A percentile compares a stretch with the other conserved stretches of the same genome.
These are phyloP conservation scores for Mythimna vitellina DNA, from an alignment of 2,888 invertebrate species.

Conservation along the genomic window DNA sequence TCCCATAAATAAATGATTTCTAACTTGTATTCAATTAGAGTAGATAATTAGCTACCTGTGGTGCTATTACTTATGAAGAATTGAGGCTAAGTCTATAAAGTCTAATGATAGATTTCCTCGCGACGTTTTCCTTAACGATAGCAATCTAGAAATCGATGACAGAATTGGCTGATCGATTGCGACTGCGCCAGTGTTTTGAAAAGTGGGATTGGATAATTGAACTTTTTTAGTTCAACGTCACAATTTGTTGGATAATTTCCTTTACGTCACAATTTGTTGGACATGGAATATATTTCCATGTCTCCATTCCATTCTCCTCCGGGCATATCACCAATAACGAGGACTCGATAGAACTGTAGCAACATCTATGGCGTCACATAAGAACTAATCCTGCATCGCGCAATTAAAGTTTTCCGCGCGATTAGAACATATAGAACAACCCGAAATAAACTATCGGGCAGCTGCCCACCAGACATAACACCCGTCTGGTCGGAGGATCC, in stretches of 20 bases:
- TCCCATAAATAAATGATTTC: constrained; percentile 24
- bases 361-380: too few species aligned
- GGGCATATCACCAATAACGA: too few species aligned
- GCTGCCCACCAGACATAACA: too few species aligned
- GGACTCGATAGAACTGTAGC: too few species aligned
- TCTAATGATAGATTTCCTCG: constrained; percentile 37
- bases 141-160: constrained; percentile 31
- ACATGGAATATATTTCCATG: too few species aligned
- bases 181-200: constrained; percentile 8
- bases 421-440: too few species aligned
- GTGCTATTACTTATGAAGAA: constrained; percentile 33
- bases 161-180: constrained; percentile 34
- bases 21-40: constrained; percentile 32
- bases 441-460: too few species aligned
- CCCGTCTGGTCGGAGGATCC: too few species aligned
- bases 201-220: background rate
- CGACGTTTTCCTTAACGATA: constrained; percentile 34
- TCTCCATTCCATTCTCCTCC: too few species aligned
- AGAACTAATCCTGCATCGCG: too few species aligned
- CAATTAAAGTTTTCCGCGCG: too few species aligned
- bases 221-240: background rate
- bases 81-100: constrained; percentile 43
- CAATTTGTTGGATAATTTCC: constrained; percentile 3
- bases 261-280: too few species aligned
- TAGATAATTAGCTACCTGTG: constrained; percentile 17